Evolutionary conservation across 2,888 invertebrate genomes (phyloP).

Genomic region (Hololepta plana): DNA sequence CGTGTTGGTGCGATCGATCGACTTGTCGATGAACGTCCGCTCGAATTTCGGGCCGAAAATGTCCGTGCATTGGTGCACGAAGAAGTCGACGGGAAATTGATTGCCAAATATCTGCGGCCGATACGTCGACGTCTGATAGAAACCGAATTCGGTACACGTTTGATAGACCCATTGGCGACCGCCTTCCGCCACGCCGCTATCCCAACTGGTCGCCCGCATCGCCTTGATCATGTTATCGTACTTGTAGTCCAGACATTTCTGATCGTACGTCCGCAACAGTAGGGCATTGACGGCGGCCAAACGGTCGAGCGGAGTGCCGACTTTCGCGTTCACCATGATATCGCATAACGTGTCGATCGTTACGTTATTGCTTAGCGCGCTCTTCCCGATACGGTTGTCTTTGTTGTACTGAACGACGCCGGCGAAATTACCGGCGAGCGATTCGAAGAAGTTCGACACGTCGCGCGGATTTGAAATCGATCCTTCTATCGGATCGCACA

Average conservation of each 20-base stretch:
- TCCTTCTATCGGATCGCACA: slow-evolving; percentile 54
- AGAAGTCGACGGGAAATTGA: slow-evolving; percentile 58
- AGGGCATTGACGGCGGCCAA: slow-evolving; percentile 57
- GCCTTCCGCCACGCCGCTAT: slow-evolving; percentile 41
- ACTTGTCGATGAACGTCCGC: slow-evolving; percentile 36
- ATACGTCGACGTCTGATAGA: slow-evolving; percentile 73
- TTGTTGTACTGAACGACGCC: slow-evolving; percentile 89
- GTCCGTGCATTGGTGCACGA: slow-evolving; percentile 63
- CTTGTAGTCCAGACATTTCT: slow-evolving; percentile 68
- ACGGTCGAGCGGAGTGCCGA: slow-evolving; percentile 43
- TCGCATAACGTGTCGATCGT: slow-evolving; percentile 69
- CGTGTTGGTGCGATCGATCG: slow-evolving; percentile 54
- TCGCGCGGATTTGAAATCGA: slow-evolving; percentile 42
- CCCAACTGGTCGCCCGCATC: slow-evolving; percentile 49
- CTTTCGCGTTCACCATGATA: slow-evolving; percentile 45
- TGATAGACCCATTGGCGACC: slow-evolving; percentile 85
- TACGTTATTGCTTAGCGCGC: slow-evolving; percentile 39
- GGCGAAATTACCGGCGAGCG: slow-evolving; percentile 73
- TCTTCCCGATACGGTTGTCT: slow-evolving; percentile 60
- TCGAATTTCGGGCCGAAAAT: slow-evolving; percentile 63
- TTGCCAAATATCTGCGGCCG: slow-evolving; percentile 49
- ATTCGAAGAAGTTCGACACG: slow-evolving; percentile 62
- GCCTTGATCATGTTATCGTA: slow-evolving; percentile 58
- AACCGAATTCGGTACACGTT: slow-evolving; percentile 92
- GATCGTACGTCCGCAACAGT: slow-evolving; percentile 41